A percentile compares a stretch with the other conserved stretches of the same genome.
phyloP scores from a whole-genome alignment of 2,797 vertebrate species.

The Pantherophis vulpinus region DNA sequence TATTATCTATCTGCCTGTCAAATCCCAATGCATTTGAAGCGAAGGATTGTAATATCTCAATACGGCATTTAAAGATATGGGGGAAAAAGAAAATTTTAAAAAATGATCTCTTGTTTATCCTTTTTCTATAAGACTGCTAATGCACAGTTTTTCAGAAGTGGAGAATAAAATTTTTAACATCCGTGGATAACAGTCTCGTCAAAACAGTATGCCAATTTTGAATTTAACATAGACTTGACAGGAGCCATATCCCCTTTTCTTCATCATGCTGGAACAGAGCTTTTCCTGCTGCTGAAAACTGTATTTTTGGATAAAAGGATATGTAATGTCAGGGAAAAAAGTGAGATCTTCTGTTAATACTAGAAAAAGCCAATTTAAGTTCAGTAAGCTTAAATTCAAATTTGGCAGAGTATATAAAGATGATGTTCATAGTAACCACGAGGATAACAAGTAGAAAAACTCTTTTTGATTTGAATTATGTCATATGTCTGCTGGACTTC shows the following conservation, averaged over 20 bases:
- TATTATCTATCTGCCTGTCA: background rate
- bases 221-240: background rate
- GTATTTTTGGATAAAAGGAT: slow-evolving; percentile 56
- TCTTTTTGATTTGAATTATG: slow-evolving; percentile 31
- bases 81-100: background rate
- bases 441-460: background rate
- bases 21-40: background rate
- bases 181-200: background rate
- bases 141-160: background rate
- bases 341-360: slow-evolving; percentile 63
- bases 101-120: background rate
- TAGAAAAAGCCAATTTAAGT: slow-evolving; percentile 66
- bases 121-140: background rate
- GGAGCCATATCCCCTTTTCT: slow-evolving; percentile 25
- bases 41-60: background rate
- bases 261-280: slow-evolving; percentile 46
- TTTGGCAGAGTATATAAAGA: slow-evolving; percentile 67
- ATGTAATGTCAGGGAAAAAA: slow-evolving; percentile 44
- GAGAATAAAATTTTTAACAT: background rate
- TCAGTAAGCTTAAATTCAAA: slow-evolving; percentile 66
- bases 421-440: slow-evolving; percentile 43
- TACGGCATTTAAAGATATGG: background rate
- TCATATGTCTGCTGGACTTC: slow-evolving; percentile 21
- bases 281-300: slow-evolving; percentile 42
- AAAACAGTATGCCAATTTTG: background rate